These are phyloP conservation scores for Paralvinella palmiformis DNA, from an alignment of 1,140 invertebrate genomes.

Conservation along the genomic window DNA sequence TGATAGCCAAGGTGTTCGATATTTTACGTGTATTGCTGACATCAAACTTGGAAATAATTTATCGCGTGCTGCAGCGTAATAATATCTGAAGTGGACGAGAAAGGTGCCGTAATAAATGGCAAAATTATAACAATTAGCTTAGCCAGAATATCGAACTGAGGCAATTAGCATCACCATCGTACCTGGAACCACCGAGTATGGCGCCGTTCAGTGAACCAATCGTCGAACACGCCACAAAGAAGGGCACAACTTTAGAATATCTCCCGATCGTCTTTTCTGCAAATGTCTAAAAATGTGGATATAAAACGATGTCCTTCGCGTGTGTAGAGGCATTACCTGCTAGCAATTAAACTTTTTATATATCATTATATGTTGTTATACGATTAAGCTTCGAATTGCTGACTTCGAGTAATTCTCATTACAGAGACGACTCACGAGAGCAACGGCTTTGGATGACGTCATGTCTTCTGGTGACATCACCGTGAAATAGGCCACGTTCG, in stretches of 20 bases:
- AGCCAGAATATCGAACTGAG: background rate
- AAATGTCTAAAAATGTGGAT: constrained; percentile 9
- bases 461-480: constrained; percentile 78
- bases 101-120: background rate
- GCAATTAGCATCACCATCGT: background rate
- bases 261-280: background rate
- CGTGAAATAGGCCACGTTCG: constrained; percentile 93
- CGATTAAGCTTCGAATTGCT: too few relatives aligned
- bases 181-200: constrained; percentile 7
- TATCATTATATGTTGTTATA: too few relatives aligned
- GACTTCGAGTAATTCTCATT: too few relatives aligned
- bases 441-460: constrained; percentile 84
- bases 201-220: constrained; percentile 7
- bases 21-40: background rate
- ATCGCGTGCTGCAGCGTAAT: constrained; percentile 3
- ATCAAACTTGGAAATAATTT: background rate
- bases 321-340: too few relatives aligned
- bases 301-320: too few relatives aligned
- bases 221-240: constrained; percentile 11
- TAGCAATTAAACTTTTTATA: too few relatives aligned
- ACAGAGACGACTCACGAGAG: constrained; percentile 60
- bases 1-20: background rate
- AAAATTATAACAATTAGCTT: background rate
- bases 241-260: background rate
- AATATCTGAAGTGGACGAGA: background rate